Percentiles rank a stretch among this genome's conserved stretches.
Conservation (phyloP, 2,113 vertebrate species). For the Carlito syrichta region DNA sequence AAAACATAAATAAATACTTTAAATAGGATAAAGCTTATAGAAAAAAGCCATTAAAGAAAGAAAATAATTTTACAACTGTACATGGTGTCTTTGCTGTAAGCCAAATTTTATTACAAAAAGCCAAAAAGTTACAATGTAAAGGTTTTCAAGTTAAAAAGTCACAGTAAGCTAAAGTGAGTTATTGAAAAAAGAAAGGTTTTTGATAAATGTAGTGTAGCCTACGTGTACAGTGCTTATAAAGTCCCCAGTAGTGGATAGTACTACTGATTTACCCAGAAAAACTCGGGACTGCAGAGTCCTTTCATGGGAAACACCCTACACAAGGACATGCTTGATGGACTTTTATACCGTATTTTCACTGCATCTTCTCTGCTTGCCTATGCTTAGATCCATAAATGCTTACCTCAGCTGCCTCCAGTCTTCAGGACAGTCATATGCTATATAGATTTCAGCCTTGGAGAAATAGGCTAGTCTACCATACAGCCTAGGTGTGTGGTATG, state of each 20-base stretch:
- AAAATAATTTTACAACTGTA: background rate
- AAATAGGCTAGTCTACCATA: background rate
- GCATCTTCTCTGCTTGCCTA: background rate
- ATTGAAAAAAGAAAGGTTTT: background rate
- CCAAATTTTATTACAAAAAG: background rate
- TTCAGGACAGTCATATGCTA: background rate
- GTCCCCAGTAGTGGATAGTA: background rate
- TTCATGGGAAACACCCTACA: background rate
- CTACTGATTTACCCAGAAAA: background rate
- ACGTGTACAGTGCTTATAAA: background rate
- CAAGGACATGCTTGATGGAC: too few relatives aligned
- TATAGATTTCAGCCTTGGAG: background rate
- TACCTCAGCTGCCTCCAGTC: background rate
- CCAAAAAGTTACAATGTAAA: background rate
- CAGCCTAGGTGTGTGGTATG: background rate
- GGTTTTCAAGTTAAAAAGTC: background rate
- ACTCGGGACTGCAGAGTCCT: background rate
- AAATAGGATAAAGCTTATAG: background rate
- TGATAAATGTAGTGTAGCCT: background rate
- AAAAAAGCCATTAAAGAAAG: background rate
- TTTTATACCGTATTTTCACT: background rate
- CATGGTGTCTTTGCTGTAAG: background rate
- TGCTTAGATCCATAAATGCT: background rate
- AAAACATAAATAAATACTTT: too few relatives aligned
- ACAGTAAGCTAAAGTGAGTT: background rate